Percentiles rank a stretch among this genome's conserved stretches.
Evolutionary conservation across 1,140 invertebrate genomes (phyloP).

Genomic region (Drosophila nigrodunni): DNA sequence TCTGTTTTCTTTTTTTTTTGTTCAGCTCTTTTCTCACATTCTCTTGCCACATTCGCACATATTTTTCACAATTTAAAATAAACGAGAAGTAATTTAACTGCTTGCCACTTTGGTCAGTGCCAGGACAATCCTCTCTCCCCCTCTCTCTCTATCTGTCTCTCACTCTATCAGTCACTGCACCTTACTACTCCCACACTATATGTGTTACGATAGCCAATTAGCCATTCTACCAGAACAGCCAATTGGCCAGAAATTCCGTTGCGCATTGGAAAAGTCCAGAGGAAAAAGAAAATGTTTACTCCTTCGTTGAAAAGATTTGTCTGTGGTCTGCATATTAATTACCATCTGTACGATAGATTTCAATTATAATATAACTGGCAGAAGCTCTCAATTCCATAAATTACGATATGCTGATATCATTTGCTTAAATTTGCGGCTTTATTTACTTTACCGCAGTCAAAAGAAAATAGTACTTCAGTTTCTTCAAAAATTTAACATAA

Average conservation of each 20-base stretch:
- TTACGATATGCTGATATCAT: neutral
- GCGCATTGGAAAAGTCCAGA: neutral
- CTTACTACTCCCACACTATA: neutral
- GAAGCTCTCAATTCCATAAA: neutral
- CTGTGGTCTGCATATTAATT: slow-evolving; percentile 4
- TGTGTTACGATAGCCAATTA: slow-evolving; percentile 66
- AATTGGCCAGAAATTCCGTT: slow-evolving; percentile 45
- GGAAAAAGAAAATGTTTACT: neutral
- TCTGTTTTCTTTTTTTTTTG: neutral
- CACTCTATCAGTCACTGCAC: no score
- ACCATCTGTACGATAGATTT: slow-evolving; percentile 6
- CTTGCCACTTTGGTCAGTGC: slow-evolving; percentile 42
- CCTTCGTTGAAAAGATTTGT: slow-evolving; percentile 1
- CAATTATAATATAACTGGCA: slow-evolving; percentile 4
- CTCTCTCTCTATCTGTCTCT: neutral
- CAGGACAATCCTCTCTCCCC: slow-evolving; percentile 34
- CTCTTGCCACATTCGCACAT: slow-evolving; percentile 65
- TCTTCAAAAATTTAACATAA: no score
- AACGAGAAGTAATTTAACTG: slow-evolving; percentile 82
- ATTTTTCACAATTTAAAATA: slow-evolving; percentile 82
- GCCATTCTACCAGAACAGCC: slow-evolving; percentile 59
- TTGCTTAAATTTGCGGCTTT: neutral
- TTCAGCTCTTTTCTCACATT: neutral
- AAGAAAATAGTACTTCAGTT: no score
- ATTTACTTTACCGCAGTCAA: neutral